Evolutionary conservation across 2,888 invertebrate species (phyloP), one percentile per base, ranked within the genome.

Genomic region (Shargacucullia verbasci): DNA sequence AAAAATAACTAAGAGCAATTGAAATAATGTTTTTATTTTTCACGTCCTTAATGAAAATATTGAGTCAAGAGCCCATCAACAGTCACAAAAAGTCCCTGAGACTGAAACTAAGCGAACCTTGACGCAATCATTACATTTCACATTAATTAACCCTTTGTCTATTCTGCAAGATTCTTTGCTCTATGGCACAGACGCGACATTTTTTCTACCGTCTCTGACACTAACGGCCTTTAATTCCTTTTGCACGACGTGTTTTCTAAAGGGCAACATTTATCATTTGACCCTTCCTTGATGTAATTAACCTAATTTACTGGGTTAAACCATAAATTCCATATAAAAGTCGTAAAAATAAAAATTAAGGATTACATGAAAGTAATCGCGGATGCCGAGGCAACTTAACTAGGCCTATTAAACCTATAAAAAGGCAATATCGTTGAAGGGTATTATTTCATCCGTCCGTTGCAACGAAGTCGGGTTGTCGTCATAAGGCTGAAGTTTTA

Each of bases 241-340:
- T 85, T 79, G 80, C 85, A 76, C 82, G 83, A 85, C 70, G 78
- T 81, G 82, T 86, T 86, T 88, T 89, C 80, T 84, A 88, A 89
- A 85, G 87, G 73, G 73, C 67, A 73, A 81, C 82, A 86, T 88
- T 87, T 87, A 88, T 89, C 86, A 88, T 84, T 83, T 80, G 82
- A 84, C 85, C 87, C 85, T 83, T 79, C 70, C 84, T 82, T 77
- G 69, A 64, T 69, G 78, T 87, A 89, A 88, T 89, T 88, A 90
- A 85, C 83, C 82, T 81, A 85, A 85, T 86, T 86, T 84, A 82
- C 66, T 75, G 70, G 53, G 40, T 46, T 52, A 48, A 12, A 60
- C 45, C 41, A 15, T 71, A 76, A 83, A 82, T 79, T 80, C 77
- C 75, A 76, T 71, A 80, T 60, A 57, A 75, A 76, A 73, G 63